These are phyloP conservation scores for Limnephilus marmoratus DNA, from an alignment of 2,888 invertebrate genomes.

Conservation along the genomic window DNA sequence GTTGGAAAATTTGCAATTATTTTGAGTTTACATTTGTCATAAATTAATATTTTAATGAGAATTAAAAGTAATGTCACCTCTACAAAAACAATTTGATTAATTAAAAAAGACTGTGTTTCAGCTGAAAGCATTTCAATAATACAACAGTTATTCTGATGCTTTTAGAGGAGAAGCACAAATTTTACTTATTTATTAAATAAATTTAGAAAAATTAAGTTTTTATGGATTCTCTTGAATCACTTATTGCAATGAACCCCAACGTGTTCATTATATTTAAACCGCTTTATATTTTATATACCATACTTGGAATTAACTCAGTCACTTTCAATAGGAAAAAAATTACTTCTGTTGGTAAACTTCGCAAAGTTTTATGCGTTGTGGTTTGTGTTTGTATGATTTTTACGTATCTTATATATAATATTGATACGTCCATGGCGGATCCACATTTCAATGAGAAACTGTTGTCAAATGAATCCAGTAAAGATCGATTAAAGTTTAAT, in stretches of 20 bases:
- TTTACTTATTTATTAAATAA: too few relatives aligned
- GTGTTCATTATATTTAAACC: not conserved
- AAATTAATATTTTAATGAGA: not conserved
- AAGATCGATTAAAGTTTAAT: not conserved
- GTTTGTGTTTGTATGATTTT: not conserved
- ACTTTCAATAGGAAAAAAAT: not conserved
- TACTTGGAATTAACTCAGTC: not conserved
- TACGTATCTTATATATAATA: too few relatives aligned
- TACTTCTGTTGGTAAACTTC: not conserved
- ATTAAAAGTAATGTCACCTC: too few relatives aligned
- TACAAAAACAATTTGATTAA: too few relatives aligned
- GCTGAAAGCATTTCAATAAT: not conserved
- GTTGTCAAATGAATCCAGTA: not conserved
- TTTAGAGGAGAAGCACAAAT: not conserved
- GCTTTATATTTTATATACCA: not conserved
- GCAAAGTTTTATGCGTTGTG: not conserved
- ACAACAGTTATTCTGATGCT: not conserved
- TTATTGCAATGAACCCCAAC: not conserved
- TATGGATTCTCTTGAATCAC: not conserved
- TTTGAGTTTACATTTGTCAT: not conserved
- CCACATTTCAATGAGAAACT: not conserved
- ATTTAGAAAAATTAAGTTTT: not conserved
- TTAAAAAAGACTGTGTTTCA: not conserved
- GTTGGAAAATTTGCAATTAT: too few relatives aligned
- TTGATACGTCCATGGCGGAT: not conserved